Evolutionary conservation across 2,888 invertebrate species (phyloP), one percentile per base, ranked within the genome.

Genomic region (Habrosyne pyritoides): DNA sequence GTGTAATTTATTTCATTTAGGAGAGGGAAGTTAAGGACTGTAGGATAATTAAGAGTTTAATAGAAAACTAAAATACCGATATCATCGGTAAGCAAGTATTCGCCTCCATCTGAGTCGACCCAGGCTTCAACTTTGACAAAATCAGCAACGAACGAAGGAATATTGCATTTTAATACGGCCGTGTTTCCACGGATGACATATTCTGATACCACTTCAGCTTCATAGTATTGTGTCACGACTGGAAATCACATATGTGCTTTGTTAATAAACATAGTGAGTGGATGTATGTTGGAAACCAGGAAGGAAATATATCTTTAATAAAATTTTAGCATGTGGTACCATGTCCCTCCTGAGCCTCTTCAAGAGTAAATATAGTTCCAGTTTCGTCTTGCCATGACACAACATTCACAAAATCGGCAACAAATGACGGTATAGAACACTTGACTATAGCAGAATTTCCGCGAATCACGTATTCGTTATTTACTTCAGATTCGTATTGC

Each of bases 391-490:
- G 96, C 97, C 97, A 97, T 52, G 97, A 96, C 54, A 96, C 94
- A 68, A 98, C 97, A 78, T 93, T 94, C 63, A 98, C 97, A 89
- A 98, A 98, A 92, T 98, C 98, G 61, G 97, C 97, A 61, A 98
- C 98, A 90, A 98, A 98, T 63, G 97, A 97, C 52, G 98, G 98
- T 78, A 97, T 96, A 75, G 96, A 96, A 93, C 97, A 98, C 91
- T 97, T 97, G 76, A 97, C 93, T 66, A 97, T 96, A 61, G 97
- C 97, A 75, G 97, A 95, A 89, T 98, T 98, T 73, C 98, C 97
- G 71, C 97, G 95, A 79, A 98, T 98, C 56, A 96, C 97, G 87
- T 97, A 97, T 86, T 98, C 98, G 91, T 97, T 96, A 92, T 97
- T 97, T 71, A 97, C 97, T 93, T 98, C 97, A 63, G 97, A 96